Evolutionary conservation across 2,888 invertebrate species (phyloP).

Genomic region (Thereva nobilitata): DNA sequence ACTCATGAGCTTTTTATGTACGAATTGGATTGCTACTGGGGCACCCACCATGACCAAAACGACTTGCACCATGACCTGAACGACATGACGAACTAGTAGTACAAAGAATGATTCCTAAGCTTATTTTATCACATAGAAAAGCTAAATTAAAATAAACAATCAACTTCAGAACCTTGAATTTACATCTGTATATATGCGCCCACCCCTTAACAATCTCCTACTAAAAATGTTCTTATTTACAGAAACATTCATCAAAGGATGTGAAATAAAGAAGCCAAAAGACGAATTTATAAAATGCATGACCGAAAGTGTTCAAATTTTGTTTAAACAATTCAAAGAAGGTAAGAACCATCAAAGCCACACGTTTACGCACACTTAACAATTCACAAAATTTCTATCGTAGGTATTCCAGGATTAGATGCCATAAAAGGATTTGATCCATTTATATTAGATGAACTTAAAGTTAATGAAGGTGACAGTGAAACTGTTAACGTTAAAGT

Average conservation of each 20-base stretch:
- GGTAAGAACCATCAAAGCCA: conserved; percentile 58
- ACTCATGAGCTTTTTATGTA: too few relatives aligned
- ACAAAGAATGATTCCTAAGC: too few relatives aligned
- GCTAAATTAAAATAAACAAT: too few relatives aligned
- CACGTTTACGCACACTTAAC: conserved; percentile 54
- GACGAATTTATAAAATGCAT: conserved; percentile 68
- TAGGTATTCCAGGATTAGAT: conserved; percentile 55
- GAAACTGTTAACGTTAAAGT: conserved; percentile 76
- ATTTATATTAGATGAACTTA: conserved; percentile 67
- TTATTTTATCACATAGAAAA: too few relatives aligned
- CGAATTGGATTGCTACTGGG: too few relatives aligned
- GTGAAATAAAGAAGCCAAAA: conserved; percentile 64
- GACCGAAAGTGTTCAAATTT: conserved; percentile 60
- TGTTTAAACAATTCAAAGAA: conserved; percentile 60
- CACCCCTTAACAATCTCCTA: too few relatives aligned
- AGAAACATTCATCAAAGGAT: conserved; percentile 70
- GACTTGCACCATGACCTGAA: too few relatives aligned
- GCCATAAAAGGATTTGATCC: conserved; percentile 70
- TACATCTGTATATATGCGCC: too few relatives aligned
- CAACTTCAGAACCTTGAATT: too few relatives aligned
- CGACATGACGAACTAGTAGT: too few relatives aligned
- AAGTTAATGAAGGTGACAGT: conserved; percentile 70
- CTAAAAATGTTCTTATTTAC: conserved; percentile 49
- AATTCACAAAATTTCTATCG: conserved; percentile 7
- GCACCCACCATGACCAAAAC: too few relatives aligned